phyloP scores from a whole-genome alignment of 2,888 invertebrate genomes.

The Cryptocephalus primarius region DNA sequence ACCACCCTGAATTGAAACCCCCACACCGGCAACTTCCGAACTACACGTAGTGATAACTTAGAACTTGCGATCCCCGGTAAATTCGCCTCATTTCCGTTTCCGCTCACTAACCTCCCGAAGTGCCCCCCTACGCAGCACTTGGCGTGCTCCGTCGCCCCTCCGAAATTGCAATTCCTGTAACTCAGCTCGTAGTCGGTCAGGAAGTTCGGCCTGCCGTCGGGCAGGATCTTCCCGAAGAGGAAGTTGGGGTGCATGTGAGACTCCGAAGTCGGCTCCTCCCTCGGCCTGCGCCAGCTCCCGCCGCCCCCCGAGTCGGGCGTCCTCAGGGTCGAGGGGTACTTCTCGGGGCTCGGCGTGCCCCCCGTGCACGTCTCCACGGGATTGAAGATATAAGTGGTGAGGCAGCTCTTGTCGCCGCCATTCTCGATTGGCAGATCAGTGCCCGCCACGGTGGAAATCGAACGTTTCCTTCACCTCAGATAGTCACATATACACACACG shows the following conservation, averaged over 20 bases:
- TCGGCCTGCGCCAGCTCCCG: constrained; percentile 11
- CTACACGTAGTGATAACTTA: no score
- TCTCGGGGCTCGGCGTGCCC: constrained; percentile 45
- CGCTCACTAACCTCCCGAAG: constrained; percentile 18
- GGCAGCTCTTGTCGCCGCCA: constrained; percentile 33
- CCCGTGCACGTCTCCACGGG: constrained; percentile 48
- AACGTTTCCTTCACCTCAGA: constrained; percentile 5
- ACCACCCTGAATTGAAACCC: no score
- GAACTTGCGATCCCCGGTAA: no score
- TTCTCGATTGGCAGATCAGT: constrained; percentile 23
- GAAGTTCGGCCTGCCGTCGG: constrained; percentile 27
- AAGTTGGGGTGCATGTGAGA: constrained; percentile 29
- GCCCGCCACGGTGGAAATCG: constrained; percentile 26
- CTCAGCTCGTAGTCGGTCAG: constrained; percentile 28
- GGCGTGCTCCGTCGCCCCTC: constrained; percentile 21
- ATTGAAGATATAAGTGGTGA: constrained; percentile 46
- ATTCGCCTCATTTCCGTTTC: no score
- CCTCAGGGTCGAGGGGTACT: constrained; percentile 25
- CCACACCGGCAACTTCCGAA: no score
- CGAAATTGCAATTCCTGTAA: constrained; percentile 26
- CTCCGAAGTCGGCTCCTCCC: constrained; percentile 16
- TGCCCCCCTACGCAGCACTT: constrained; percentile 31
- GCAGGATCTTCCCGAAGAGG: constrained; percentile 25
- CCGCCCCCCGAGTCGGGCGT: constrained; percentile 11
- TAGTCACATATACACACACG: constrained; percentile 9